These are phyloP conservation scores for Gortyna flavago DNA, from an alignment of 2,888 invertebrate species.

Conservation along the genomic window DNA sequence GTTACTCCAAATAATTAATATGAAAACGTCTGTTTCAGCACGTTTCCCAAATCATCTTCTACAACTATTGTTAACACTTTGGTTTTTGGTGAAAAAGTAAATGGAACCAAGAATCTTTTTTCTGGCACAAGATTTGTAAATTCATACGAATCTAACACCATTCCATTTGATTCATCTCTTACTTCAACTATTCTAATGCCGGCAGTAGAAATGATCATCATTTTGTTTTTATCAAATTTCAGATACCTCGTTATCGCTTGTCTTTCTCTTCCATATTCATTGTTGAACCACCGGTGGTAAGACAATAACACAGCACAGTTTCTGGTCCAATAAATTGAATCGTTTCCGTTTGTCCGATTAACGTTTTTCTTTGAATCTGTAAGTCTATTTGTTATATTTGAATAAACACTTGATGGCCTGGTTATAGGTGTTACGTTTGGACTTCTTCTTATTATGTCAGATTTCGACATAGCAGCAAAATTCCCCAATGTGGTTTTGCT, in stretches of 20 bases:
- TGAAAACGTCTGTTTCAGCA: slow-evolving; percentile 91
- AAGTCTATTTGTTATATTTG: slow-evolving; percentile 85
- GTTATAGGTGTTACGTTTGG: slow-evolving; percentile 89
- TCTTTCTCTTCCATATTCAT: slow-evolving; percentile 89
- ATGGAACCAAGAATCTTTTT: slow-evolving; percentile 90
- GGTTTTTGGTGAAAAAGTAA: slow-evolving; percentile 86
- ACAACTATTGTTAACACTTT: slow-evolving; percentile 91
- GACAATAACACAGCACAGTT: slow-evolving; percentile 92
- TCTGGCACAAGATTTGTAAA: slow-evolving; percentile 90
- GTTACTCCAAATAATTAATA: slow-evolving; percentile 74
- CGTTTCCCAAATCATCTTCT: slow-evolving; percentile 92
- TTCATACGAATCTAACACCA: slow-evolving; percentile 91
- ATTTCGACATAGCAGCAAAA: slow-evolving; percentile 86
- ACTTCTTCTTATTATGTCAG: slow-evolving; percentile 85
- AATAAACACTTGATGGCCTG: slow-evolving; percentile 88
- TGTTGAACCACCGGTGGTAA: slow-evolving; percentile 91
- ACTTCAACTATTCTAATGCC: slow-evolving; percentile 92
- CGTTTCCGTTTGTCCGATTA: slow-evolving; percentile 84
- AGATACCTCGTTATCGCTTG: slow-evolving; percentile 88
- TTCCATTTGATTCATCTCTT: slow-evolving; percentile 90
- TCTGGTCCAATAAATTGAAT: slow-evolving; percentile 91
- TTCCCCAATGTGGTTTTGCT: slow-evolving; percentile 89
- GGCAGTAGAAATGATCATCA: slow-evolving; percentile 91
- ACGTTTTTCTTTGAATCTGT: slow-evolving; percentile 86
- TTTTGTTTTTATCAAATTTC: slow-evolving; percentile 89